Base-by-base conservation (phyloP, 2,797 vertebrate species). In the Leptodactylus fallax region DNA sequence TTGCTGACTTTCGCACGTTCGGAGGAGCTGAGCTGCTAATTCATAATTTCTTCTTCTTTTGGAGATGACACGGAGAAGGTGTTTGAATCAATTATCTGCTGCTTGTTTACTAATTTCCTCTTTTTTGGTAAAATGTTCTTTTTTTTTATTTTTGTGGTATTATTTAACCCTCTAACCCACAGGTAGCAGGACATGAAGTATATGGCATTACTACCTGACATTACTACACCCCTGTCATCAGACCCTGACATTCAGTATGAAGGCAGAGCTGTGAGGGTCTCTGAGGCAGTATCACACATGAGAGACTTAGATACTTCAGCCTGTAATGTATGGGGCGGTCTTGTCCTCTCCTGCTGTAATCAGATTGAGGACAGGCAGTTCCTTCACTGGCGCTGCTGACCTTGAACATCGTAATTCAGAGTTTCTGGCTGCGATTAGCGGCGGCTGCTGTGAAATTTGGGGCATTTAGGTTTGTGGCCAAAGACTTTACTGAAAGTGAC, bases 401-500 rank as follows among this genome's bases (percentile, higher is more conserved):
- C 86, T 87, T 87, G 81, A 69, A 63, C 45, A 55, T 78, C 19
- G 49, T 81, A 61, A 78, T 78, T 83, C 23, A 53, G 47, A 67
- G 61, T 14, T 61, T 87, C 19, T 65, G 21, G 23, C 25, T 55
- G 49, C n/a, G 53, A 78, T 67, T 51, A 83, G 56, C 16, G 49
- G 17, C 10, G 71, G 86, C 58, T 23, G 56, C 58, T 65, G 7
- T 55, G 71, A 67, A 83, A 55, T 51, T 56, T 77, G 19, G 25
- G 61, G 80, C 49, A 65, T 23, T 77, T 23, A 7, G 14, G 72
- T 72, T 78, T 60, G 36, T 79, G 45, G 86, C 71, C 80, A 78
- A 53, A 27, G 55, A 7, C n/a, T 67, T 83, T 87, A 83, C 86
- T 67, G 86, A 87, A 87, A 87, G 86, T 87, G 80, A 87, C 86